Base-by-base conservation (phyloP, 1,140 invertebrate species). In the Elymnias hypermnestra region DNA sequence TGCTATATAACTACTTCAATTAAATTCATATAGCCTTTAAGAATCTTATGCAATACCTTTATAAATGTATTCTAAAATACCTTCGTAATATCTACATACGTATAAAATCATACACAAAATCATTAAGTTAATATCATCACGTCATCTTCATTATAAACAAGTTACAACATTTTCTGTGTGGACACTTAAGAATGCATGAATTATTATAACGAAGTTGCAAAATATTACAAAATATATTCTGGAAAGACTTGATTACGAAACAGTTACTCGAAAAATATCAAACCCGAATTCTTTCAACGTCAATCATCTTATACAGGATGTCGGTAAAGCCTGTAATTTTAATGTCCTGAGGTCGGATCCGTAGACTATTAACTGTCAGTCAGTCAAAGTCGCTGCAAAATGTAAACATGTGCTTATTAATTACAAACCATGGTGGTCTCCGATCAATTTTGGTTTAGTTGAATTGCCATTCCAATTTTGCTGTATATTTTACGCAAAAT, bases 321-420 rank as follows among this genome's bases (percentile, higher is more conserved):
- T 56, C 37, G 42, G 48, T 33, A 53, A 26, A 53, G 44, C 56
- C 54, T 63, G 57, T 68, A 67, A 75, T 71, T 72, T 68, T 21
- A 57, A 53, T 69, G 60, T 68, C 64, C 59, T 47, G 40, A 51
- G 43, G 41, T 55, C 48, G 35, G 36, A 52, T 39, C 40, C 28
- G 33, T 46, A 36, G 55, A 52, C 54, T 66, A 67, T 69, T 56
- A 66, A 53, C 56, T 50, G 57, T 63, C 66, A 43, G 57, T 44
- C 55, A 49, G 55, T 54, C 29, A 33, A 33, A 33, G 31, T 25
- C 21, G 28, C 60, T 36, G 40, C 60, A 68, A 68, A 63, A 66
- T 69, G 64, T 61, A 60, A 64, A 53, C 57, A 50, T 56, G 62
- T 62, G 41, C 22, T 51, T 66, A 64, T 64, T 73, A 68, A 71